phyloP scores from a whole-genome alignment of 2,797 vertebrate species.

The Leontopithecus rosalia region DNA sequence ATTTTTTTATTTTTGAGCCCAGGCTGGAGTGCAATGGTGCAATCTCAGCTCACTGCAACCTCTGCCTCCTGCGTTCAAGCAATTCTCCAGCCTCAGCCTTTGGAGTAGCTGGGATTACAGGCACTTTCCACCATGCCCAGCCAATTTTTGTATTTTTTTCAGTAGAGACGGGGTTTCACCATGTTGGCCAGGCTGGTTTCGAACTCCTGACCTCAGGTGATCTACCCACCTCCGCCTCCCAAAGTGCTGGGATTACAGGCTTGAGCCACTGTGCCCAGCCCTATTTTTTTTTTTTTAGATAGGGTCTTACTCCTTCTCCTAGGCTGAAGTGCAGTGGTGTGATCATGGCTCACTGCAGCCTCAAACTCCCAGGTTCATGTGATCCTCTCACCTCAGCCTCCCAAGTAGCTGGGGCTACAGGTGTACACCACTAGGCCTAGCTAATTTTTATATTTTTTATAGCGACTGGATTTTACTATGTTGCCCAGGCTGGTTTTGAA shows the following conservation, averaged over 20 bases:
- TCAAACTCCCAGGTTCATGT: not conserved
- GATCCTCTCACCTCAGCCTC: not conserved
- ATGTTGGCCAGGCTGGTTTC: not conserved
- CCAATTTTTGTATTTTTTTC: not conserved
- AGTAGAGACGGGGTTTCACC: not conserved
- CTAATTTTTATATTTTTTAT: not conserved
- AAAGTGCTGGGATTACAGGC: not conserved
- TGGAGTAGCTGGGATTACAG: not conserved
- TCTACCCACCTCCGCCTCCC: not conserved
- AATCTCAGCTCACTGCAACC: not conserved
- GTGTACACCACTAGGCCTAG: not conserved
- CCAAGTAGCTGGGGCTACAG: not conserved
- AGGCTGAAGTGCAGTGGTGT: not conserved
- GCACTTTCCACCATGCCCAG: not conserved
- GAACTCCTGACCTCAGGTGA: not conserved
- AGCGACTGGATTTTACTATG: not conserved
- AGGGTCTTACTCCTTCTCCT: not conserved
- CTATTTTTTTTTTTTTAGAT: no score
- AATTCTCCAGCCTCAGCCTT: not conserved
- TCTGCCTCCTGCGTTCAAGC: not conserved
- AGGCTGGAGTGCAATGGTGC: not conserved
- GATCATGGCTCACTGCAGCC: not conserved
- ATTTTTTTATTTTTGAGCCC: not conserved
- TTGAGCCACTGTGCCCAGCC: no score
- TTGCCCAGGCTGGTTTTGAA: not conserved